phyloP scores from a whole-genome alignment of 2,797 vertebrate species.

The Percopsis omiscomaycus region DNA sequence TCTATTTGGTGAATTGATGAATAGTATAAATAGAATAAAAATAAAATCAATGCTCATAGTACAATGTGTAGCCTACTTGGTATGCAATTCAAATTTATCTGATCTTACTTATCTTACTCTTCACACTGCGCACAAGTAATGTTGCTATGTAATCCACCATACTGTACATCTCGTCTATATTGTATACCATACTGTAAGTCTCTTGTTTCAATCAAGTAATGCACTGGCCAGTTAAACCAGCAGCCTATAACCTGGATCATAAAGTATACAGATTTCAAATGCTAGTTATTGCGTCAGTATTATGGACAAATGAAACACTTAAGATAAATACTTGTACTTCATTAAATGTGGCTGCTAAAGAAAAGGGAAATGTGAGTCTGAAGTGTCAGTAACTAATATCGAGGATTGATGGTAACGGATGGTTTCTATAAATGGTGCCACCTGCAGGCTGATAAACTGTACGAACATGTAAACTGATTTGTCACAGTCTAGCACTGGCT shows the following conservation, averaged over 20 bases:
- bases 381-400: not conserved
- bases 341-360: no score
- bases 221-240: slow-evolving; percentile 16
- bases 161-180: no score
- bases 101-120: slow-evolving; percentile 1
- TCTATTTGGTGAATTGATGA: no score
- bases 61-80: slow-evolving; percentile 5
- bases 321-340: no score
- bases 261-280: slow-evolving; percentile 14
- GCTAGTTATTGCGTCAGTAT: slow-evolving; percentile 33
- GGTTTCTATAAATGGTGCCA: slow-evolving; percentile 64
- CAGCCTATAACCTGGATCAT: slow-evolving; percentile 17
- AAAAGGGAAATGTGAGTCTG: no score
- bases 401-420: not conserved
- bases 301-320: slow-evolving; percentile 19
- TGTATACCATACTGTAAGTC: no score
- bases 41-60: no score
- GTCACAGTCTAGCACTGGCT: slow-evolving; percentile 54
- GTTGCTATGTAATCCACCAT: slow-evolving; percentile 7
- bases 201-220: slow-evolving; percentile 23
- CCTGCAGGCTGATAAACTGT: slow-evolving; percentile 64
- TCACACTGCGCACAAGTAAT: slow-evolving; percentile 21
- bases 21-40: no score
- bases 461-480: slow-evolving; percentile 62
- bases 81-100: slow-evolving; percentile 7